Evolutionary conservation across 2,113 vertebrate species (phyloP).

Genomic region (Oostethus manadensis): DNA sequence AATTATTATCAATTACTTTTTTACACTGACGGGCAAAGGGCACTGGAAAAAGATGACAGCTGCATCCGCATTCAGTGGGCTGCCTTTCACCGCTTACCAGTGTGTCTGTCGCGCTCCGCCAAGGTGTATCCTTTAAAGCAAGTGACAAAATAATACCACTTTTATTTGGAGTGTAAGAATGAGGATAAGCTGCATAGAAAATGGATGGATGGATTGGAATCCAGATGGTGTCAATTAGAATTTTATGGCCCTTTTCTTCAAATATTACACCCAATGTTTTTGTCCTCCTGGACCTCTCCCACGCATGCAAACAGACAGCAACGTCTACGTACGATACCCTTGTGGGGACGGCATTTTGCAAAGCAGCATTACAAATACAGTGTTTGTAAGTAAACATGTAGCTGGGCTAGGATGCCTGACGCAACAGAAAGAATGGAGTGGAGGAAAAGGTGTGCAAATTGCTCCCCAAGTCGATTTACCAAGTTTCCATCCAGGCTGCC

Average conservation of each 20-base stretch:
- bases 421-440: slow-evolving; percentile 58
- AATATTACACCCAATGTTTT: background rate
- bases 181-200: too few species aligned
- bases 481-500: slow-evolving; percentile 38
- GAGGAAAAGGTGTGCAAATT: slow-evolving; percentile 40
- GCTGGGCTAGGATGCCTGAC: slow-evolving; percentile 38
- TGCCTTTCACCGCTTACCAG: too few species aligned
- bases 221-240: background rate
- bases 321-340: slow-evolving; percentile 42
- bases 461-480: slow-evolving; percentile 44
- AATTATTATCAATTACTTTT: slow-evolving; percentile 41
- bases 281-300: too few species aligned
- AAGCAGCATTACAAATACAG: slow-evolving; percentile 8
- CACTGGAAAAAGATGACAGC: slow-evolving; percentile 8
- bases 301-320: background rate
- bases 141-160: slow-evolving; percentile 7
- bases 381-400: slow-evolving; percentile 52
- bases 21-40: slow-evolving; percentile 42
- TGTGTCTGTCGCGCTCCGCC: too few species aligned
- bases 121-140: background rate
- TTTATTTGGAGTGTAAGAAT: background rate
- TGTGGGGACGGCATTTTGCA: slow-evolving; percentile 44
- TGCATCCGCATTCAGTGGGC: background rate
- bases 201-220: too few species aligned
- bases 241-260: too few species aligned